Percentiles rank a stretch among this genome's conserved stretches.
Conservation (phyloP, 1,140 invertebrate species). For the Asobara japonica region DNA sequence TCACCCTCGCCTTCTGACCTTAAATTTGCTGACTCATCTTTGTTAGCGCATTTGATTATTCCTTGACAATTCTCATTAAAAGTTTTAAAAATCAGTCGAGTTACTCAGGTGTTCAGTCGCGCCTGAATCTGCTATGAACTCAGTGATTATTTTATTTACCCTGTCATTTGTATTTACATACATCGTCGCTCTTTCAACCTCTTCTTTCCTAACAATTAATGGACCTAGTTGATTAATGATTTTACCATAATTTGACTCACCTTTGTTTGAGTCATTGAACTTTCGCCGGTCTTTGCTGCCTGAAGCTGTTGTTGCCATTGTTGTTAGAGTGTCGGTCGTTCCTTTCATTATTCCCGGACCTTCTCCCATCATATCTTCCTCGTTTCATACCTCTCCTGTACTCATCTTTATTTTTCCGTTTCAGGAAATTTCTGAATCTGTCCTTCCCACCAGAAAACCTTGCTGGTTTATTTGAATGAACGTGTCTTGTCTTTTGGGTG, state of each 20-base stretch:
- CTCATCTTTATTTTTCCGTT: background rate
- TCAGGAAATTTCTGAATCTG: background rate
- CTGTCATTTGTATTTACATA: background rate
- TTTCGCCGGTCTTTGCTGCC: background rate
- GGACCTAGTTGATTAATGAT: background rate
- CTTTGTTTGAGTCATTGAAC: background rate
- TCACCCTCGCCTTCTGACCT: background rate
- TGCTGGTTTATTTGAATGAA: background rate
- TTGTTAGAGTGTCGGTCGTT: too few species aligned
- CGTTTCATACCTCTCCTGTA: background rate
- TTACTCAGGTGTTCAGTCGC: slow-evolving; percentile 34
- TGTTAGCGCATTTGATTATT: too few species aligned
- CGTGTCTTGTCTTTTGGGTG: background rate
- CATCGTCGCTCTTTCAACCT: background rate
- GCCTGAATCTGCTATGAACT: slow-evolving; percentile 35
- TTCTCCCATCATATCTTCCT: background rate
- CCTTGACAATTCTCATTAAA: slow-evolving; percentile 28
- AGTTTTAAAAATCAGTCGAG: slow-evolving; percentile 31
- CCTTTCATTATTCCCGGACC: too few species aligned
- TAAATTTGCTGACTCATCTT: background rate
- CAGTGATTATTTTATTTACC: slow-evolving; percentile 18
- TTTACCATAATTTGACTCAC: background rate
- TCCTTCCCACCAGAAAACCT: too few species aligned
- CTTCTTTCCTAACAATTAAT: too few species aligned
- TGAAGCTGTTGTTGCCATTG: background rate